Base-by-base conservation (phyloP, 1,140 invertebrate species). In the Bombus superbus region DNA sequence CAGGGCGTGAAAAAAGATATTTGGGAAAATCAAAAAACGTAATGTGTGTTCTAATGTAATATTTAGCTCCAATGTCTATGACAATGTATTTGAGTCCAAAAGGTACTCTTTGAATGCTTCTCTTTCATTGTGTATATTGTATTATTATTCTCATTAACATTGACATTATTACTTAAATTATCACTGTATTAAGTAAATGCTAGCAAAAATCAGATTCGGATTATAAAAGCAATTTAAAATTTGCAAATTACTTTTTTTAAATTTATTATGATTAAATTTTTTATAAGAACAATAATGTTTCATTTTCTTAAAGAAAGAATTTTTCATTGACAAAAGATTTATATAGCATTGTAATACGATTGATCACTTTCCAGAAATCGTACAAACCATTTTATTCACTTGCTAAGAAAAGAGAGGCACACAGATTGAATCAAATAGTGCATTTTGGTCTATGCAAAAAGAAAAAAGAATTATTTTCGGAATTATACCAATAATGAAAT, bases 241-340 rank as follows among this genome's bases (percentile, higher is more conserved):
- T n/a, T 78, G 53, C 53, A 66, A 82, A 85, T 74, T 40, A 85
- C 9, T 76, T 66, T 72, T 90, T 57, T 85, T 59, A 74, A 82
- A 86, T 0, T 40, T 62, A 62, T 66, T 15, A 44, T 80, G 62
- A 15, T 78, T 25, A 86, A 74, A 73, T 69, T 59, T 47, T 35
- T 75, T 75, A 69, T 81, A 40, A 62, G 59, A n/a, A 62, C 28
- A n/a, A 62, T 62, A 44, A 64, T 80, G 32, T 40, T 86, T n/a
- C 3, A 81, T 53, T 42, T 62, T 44, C 9, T 11, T 84, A 44
- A 1, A 35, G 15, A 40, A 53, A 22, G 2, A 32, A 69, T 64
- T 86, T 75, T 86, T 71, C 13, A n/a, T 40, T 53, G 10, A 44
- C 9, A 69, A 25, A 81, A 53, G 15, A 86, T 22, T 53, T 73